Conservation (phyloP, 1,140 invertebrate genomes). For the Dreissena rostriformis region DNA sequence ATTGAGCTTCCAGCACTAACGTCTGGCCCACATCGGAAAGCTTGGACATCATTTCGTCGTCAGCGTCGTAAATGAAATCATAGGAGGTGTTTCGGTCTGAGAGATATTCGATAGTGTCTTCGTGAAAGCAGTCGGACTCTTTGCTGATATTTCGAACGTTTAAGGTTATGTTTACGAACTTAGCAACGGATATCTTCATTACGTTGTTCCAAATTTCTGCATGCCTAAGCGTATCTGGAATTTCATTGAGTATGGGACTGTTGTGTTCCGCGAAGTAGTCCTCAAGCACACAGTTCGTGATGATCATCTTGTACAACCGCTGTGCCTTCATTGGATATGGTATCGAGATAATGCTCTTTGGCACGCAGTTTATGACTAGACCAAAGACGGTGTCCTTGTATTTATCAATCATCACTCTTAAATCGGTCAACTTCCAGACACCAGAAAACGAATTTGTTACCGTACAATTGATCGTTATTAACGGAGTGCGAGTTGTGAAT, state of each 20-base stretch:
- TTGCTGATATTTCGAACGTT: slow-evolving; percentile 49
- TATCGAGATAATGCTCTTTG: slow-evolving; percentile 39
- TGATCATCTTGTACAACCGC: slow-evolving; percentile 39
- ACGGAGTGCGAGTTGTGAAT: slow-evolving; percentile 10
- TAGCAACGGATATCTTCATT: slow-evolving; percentile 25
- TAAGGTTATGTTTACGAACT: slow-evolving; percentile 29
- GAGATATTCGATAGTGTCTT: slow-evolving; percentile 51
- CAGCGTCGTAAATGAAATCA: slow-evolving; percentile 22
- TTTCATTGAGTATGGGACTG: background rate
- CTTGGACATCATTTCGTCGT: slow-evolving; percentile 19
- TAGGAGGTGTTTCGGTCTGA: slow-evolving; percentile 53
- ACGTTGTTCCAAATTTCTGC: slow-evolving; percentile 35
- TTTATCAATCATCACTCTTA: slow-evolving; percentile 36
- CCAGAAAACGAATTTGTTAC: slow-evolving; percentile 44
- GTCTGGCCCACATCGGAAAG: slow-evolving; percentile 31
- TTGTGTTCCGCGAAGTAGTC: slow-evolving; percentile 55
- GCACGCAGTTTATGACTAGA: slow-evolving; percentile 56
- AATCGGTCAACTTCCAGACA: slow-evolving; percentile 49
- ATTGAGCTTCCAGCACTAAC: slow-evolving; percentile 43
- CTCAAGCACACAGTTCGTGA: slow-evolving; percentile 42
- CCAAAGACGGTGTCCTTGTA: slow-evolving; percentile 23
- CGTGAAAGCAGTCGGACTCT: slow-evolving; percentile 60
- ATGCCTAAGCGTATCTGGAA: slow-evolving; percentile 48
- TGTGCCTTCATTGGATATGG: slow-evolving; percentile 59
- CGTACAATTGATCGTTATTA: slow-evolving; percentile 27